These are phyloP conservation scores for Thalassaphorura encarpata DNA, from an alignment of 1,140 invertebrate species.

Conservation along the genomic window DNA sequence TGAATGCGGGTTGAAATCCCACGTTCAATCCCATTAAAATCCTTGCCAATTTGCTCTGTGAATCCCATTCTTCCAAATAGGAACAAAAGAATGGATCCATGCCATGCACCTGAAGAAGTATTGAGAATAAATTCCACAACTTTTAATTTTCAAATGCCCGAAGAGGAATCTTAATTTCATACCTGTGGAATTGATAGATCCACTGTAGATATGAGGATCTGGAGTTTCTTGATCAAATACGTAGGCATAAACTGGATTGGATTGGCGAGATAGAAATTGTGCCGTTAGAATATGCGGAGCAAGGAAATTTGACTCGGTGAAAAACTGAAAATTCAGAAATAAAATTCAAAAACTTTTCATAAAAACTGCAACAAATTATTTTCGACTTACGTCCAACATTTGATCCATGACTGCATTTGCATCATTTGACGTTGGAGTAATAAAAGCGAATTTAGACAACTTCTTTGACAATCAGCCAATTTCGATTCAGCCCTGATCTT, in stretches of 20 bases:
- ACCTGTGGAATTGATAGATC: conserved; percentile 31
- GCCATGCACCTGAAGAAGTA: conserved; percentile 43
- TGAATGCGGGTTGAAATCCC: conserved; percentile 20
- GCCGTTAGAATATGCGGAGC: conserved; percentile 35
- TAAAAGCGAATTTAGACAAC: conserved; percentile 33
- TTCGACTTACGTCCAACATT: conserved; percentile 30
- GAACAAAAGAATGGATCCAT: conserved; percentile 52
- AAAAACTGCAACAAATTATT: not conserved
- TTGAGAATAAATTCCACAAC: not conserved
- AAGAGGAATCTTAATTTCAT: not conserved
- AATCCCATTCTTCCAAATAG: conserved; percentile 53
- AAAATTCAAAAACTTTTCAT: not conserved
- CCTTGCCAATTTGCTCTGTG: conserved; percentile 22
- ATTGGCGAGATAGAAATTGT: conserved; percentile 31
- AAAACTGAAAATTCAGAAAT: conserved; percentile 35
- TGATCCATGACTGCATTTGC: conserved; percentile 31
- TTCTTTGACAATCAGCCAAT: conserved; percentile 30
- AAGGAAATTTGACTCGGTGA: conserved; percentile 37
- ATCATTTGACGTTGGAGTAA: conserved; percentile 31
- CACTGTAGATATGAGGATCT: conserved; percentile 38
- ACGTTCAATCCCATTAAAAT: conserved; percentile 30
- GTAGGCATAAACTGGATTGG: conserved; percentile 30
- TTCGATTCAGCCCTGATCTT: conserved; percentile 22
- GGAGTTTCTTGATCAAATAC: conserved; percentile 34
- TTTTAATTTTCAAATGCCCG: not conserved